A percentile compares a stretch with the other conserved stretches of the same genome.
phyloP scores from a whole-genome alignment of 2,888 invertebrate species.

The Protophormia terraenovae region DNA sequence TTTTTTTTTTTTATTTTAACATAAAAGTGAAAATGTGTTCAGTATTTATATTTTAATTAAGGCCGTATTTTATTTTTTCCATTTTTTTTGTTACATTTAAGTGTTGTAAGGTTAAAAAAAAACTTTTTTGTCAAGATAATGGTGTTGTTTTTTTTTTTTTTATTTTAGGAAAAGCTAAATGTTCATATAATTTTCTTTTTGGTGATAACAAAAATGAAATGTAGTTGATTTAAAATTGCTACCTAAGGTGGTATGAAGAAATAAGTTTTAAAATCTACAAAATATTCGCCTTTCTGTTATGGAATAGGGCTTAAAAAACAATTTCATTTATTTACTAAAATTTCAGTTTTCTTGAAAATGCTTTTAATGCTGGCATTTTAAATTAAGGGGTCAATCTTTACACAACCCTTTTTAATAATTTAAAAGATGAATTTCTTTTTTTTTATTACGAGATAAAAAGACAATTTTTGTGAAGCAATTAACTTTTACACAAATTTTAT shows the following conservation, averaged over 20 bases:
- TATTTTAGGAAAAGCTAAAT: too few species aligned
- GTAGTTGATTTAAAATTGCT: background rate
- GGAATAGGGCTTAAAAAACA: background rate
- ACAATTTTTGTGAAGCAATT: background rate
- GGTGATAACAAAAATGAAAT: background rate
- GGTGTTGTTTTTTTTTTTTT: background rate
- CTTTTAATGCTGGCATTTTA: background rate
- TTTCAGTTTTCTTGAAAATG: background rate
- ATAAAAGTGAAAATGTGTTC: conserved; percentile 36
- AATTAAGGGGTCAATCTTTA: background rate
- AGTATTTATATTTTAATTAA: conserved; percentile 53
- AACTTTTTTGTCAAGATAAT: background rate
- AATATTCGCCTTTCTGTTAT: background rate
- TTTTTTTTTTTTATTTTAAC: background rate
- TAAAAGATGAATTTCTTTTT: background rate
- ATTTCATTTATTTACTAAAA: background rate
- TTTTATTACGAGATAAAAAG: background rate
- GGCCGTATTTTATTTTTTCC: conserved; percentile 19
- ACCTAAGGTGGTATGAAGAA: background rate
- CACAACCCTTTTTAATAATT: background rate
- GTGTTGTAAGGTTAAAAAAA: conserved; percentile 12
- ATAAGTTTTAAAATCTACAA: background rate
- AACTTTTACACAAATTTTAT: background rate
- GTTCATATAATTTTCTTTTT: too few species aligned
- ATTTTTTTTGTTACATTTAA: too few species aligned